These are phyloP conservation scores for Temnothorax unifasciatus DNA, from an alignment of 2,888 invertebrate genomes.

Conservation along the genomic window DNA sequence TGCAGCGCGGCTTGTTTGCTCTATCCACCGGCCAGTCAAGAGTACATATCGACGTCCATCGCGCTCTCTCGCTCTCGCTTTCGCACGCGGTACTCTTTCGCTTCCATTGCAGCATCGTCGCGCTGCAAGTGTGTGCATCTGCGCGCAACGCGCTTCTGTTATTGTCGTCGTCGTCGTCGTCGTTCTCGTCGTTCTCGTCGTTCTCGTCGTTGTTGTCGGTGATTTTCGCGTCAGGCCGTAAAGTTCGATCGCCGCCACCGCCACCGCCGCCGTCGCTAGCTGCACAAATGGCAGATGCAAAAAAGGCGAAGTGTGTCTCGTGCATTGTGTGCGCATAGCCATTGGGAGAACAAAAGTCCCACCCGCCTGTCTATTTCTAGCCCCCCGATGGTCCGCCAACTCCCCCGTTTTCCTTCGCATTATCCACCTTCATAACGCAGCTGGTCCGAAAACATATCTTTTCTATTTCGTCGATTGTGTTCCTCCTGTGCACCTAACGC, in stretches of 20 bases:
- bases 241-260: constrained; percentile 62
- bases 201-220: constrained; percentile 25
- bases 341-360: constrained; percentile 72
- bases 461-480: constrained; percentile 28
- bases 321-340: constrained; percentile 68
- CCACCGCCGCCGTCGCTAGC: constrained; percentile 15
- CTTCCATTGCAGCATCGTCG: not conserved
- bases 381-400: not conserved
- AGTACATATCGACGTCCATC: constrained; percentile 43
- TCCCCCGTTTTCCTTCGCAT: not conserved
- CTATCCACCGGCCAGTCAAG: constrained; percentile 41
- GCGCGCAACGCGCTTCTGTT: constrained; percentile 25
- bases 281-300: constrained; percentile 56
- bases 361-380: constrained; percentile 49
- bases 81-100: constrained; percentile 18
- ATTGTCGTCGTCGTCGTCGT: constrained; percentile 9
- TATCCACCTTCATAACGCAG: not conserved
- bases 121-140: constrained; percentile 2
- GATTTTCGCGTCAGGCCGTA: constrained; percentile 48
- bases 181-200: constrained; percentile 4
- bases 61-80: not conserved
- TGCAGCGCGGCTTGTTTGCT: constrained; percentile 54
- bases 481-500: constrained; percentile 1
- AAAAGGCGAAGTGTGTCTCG: constrained; percentile 54
- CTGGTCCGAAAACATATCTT: constrained; percentile 7